phyloP scores from a whole-genome alignment of 2,797 vertebrate species.

The Anableps anableps region DNA sequence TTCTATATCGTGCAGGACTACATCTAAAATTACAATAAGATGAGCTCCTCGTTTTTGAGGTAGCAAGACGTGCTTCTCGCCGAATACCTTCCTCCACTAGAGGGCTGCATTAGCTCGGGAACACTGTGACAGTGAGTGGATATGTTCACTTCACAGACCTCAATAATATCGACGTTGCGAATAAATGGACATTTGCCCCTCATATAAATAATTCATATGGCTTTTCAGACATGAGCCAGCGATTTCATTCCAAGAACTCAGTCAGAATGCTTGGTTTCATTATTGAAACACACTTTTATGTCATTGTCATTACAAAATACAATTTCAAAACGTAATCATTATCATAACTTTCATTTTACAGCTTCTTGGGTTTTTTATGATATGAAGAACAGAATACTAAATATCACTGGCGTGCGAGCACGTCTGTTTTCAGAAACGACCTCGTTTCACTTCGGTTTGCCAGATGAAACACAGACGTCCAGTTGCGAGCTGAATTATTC shows the following conservation, averaged over 20 bases:
- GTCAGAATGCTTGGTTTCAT: background rate
- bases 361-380: background rate
- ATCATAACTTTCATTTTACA: background rate
- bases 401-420: background rate
- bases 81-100: conserved; percentile 43
- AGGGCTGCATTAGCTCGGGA: conserved; percentile 20
- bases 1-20: too few relatives aligned
- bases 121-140: background rate
- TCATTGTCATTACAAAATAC: background rate
- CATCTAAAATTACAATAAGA: too few relatives aligned
- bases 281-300: background rate
- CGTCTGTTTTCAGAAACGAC: background rate
- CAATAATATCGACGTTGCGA: background rate
- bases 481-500: conserved; percentile 8
- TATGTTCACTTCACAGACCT: background rate
- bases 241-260: background rate
- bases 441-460: background rate
- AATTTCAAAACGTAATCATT: background rate
- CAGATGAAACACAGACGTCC: background rate
- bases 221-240: background rate
- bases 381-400: background rate
- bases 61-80: background rate
- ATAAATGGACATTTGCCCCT: conserved; percentile 25
- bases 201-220: background rate
- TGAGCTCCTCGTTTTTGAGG: background rate